Evolutionary conservation across 2,797 vertebrate genomes (phyloP).

Genomic region (Hozukius guyotensis): DNA sequence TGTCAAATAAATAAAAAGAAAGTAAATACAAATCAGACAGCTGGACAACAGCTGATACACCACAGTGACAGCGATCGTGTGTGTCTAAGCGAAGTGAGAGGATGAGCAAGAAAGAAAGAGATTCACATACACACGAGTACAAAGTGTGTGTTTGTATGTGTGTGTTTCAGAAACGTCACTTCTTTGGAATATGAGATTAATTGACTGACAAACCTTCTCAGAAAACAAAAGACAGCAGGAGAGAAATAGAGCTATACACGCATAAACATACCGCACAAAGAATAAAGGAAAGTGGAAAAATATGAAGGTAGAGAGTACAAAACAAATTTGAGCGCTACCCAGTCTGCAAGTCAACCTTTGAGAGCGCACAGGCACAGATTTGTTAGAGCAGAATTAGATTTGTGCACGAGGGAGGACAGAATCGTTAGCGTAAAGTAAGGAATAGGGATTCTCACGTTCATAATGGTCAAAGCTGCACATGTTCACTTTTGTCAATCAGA

Average conservation of each 20-base stretch:
- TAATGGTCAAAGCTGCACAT: neutral
- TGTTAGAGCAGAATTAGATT: neutral
- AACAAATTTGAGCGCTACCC: neutral
- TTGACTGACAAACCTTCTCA: neutral
- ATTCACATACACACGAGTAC: neutral
- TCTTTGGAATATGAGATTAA: slow-evolving; percentile 3
- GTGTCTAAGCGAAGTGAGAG: neutral
- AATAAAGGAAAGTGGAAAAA: neutral
- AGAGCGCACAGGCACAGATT: neutral
- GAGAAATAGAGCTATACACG: neutral
- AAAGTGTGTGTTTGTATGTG: neutral
- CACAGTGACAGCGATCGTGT: neutral
- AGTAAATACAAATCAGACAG: slow-evolving; percentile 56
- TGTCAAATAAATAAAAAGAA: slow-evolving; percentile 60
- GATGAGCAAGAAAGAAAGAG: neutral
- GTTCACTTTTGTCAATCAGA: neutral
- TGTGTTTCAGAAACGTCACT: neutral
- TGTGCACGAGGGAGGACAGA: neutral
- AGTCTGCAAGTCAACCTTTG: neutral
- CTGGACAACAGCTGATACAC: slow-evolving; percentile 52
- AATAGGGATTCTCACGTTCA: neutral
- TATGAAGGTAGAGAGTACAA: too few species aligned
- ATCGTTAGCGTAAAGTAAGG: accelerated
- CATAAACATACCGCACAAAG: neutral
- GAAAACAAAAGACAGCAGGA: neutral